Percentiles rank a stretch among this genome's conserved stretches.
Evolutionary conservation across 2,888 invertebrate genomes (phyloP).

Genomic region (Ypsolopha sequella): DNA sequence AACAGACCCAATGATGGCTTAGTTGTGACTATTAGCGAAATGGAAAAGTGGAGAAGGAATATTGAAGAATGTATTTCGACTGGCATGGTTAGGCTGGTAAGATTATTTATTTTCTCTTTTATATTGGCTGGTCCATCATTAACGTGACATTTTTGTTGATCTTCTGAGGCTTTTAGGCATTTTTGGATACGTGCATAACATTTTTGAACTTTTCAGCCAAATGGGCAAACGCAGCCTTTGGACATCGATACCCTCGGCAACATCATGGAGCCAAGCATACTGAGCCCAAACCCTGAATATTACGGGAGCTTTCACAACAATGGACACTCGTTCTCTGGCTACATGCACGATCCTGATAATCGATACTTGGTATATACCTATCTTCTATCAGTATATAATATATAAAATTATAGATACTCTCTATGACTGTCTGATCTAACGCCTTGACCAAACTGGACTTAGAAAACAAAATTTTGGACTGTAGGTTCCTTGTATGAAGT

Average conservation of each 20-base stretch:
- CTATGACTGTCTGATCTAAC: too few species aligned
- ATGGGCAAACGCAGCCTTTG: constrained; percentile 58
- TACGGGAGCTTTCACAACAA: constrained; percentile 83
- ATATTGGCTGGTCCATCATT: too few species aligned
- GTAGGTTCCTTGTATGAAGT: not conserved
- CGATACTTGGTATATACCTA: constrained; percentile 73
- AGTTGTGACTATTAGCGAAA: constrained; percentile 71
- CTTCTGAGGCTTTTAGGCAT: constrained; percentile 30
- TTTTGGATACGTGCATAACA: too few species aligned
- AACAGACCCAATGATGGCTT: constrained; percentile 75
- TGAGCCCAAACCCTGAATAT: constrained; percentile 73
- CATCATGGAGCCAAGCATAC: constrained; percentile 75
- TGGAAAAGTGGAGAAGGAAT: constrained; percentile 82
- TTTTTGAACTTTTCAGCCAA: constrained; percentile 1
- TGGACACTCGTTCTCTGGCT: constrained; percentile 79
- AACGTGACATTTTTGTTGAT: too few species aligned
- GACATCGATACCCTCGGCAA: constrained; percentile 80
- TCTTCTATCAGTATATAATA: not conserved
- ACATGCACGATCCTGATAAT: constrained; percentile 80
- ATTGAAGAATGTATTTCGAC: constrained; percentile 81
- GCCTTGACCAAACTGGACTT: too few species aligned
- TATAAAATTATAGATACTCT: too few species aligned
- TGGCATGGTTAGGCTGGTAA: constrained; percentile 72
- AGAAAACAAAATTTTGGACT: too few species aligned
- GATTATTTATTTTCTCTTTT: constrained; percentile 14